Percentiles rank a stretch among this genome's conserved stretches.
Evolutionary conservation across 30 jellyfish, hydroid and myxozoan genomes (phyloP).

Genomic region (Cassiopea andromeda): DNA sequence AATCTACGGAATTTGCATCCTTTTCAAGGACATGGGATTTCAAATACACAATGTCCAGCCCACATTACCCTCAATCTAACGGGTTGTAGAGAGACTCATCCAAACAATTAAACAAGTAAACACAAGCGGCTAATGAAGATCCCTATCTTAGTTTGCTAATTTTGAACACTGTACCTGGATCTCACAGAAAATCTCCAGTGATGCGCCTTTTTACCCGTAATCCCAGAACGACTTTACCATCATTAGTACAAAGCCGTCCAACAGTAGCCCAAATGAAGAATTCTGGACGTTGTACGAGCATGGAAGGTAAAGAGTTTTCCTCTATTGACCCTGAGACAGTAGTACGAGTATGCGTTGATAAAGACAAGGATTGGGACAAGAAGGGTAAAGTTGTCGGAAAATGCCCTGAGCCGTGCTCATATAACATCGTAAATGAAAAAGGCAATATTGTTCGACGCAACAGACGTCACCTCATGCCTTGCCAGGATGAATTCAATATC

Average conservation of each 20-base stretch:
- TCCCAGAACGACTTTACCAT: background rate
- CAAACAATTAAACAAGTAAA: background rate
- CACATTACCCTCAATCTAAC: background rate
- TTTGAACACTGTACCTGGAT: background rate
- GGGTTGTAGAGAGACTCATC: background rate
- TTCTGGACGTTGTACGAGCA: background rate
- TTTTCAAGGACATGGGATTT: background rate
- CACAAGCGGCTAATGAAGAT: background rate
- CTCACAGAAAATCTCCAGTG: background rate
- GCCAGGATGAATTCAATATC: too few species aligned
- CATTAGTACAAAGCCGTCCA: background rate
- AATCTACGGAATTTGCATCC: background rate
- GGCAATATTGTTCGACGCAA: conserved; percentile 40
- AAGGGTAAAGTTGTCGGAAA: conserved; percentile 48
- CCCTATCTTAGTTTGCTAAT: background rate
- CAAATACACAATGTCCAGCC: background rate
- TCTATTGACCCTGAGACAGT: background rate
- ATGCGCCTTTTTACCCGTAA: background rate
- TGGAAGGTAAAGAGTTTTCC: background rate
- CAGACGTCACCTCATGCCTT: conserved; percentile 9
- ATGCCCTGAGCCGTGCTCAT: conserved; percentile 41
- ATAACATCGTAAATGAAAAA: conserved; percentile 23
- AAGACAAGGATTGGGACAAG: conserved; percentile 25
- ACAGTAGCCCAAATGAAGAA: background rate
- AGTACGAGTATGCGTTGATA: conserved; percentile 28